phyloP scores from a whole-genome alignment of 2,888 invertebrate genomes.

The Mythimna albipuncta region DNA sequence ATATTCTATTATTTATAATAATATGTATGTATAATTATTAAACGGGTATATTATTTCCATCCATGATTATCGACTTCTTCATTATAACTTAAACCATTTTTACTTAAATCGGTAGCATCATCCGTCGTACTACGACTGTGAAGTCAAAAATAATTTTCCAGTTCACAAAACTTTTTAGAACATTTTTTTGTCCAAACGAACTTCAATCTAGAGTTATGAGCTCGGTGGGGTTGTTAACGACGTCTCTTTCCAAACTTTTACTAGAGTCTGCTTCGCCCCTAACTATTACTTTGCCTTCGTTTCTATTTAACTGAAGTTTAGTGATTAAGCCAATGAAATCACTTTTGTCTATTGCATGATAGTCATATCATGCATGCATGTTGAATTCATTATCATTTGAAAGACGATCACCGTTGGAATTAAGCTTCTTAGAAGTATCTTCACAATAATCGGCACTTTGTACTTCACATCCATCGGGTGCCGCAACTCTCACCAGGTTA shows the following conservation, averaged over 20 bases:
- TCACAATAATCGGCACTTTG: no score
- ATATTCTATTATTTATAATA: background rate
- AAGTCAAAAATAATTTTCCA: constrained; percentile 32
- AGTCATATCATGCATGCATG: no score
- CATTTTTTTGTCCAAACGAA: constrained; percentile 24
- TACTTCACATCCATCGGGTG: no score
- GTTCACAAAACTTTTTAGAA: constrained; percentile 25
- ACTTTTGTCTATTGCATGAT: constrained; percentile 5
- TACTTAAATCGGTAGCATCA: background rate
- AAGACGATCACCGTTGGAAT: no score
- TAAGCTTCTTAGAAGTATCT: no score
- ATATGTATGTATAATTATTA: no score
- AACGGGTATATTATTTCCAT: background rate
- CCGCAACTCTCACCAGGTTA: no score
- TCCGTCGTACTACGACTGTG: background rate
- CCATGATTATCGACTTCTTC: background rate
- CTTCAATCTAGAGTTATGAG: constrained; percentile 33
- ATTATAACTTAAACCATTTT: background rate
- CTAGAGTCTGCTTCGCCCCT: constrained; percentile 3
- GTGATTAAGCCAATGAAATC: constrained; percentile 30
- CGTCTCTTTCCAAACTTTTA: constrained; percentile 27
- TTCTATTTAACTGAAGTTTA: constrained; percentile 31
- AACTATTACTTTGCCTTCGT: constrained; percentile 19
- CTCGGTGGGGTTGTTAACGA: constrained; percentile 36
- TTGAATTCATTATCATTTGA: no score